Evolutionary conservation across 2,113 vertebrate genomes (phyloP), one percentile per base, ranked within the genome.

Genomic region (Struthidea cinerea): DNA sequence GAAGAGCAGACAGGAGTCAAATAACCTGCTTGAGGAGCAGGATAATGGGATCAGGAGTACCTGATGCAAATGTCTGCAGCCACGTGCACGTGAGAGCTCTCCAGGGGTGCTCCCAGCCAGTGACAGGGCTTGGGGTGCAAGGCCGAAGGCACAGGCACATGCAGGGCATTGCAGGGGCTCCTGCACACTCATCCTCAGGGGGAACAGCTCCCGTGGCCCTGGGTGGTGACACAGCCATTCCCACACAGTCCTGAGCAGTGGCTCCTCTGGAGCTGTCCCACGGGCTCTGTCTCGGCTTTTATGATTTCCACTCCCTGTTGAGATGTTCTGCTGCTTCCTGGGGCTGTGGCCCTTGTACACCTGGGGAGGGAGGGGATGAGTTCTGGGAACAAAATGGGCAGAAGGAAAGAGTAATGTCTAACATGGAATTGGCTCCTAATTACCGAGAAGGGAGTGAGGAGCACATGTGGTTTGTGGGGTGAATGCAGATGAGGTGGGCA

Each of bases 121-220:
- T 0, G 0, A 21, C 37, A 18, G 20, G 24, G 17, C 61, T 24
- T 59, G 53, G 32, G 33, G 22, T 8, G 7, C 0, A 2, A 59
- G 61, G 71, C 52, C 0, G 0, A 50, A 67, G 42, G 70, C 35
- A 30, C 13, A 14, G 65, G 39, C 22, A 4, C 0, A 0, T 17
- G 32, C 27, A 13, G 8, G 27, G 33, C 35, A 3, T 24, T 17
- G 6, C 44, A 4, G 8, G 23, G 9, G n/a, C 56, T 70, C 13
- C 18, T 30, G 20, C 73, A 5, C 50, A 0, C 42, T 52, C 21
- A 0, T 27, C 52, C 59, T 35, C 7, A 7, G 8, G 4, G 37
- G 33, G 32, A 37, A 5, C 11, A 3, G 50, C 56, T 35, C 8
- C 4, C 0, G 0, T 20, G 47, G 42, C 42, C 16, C 49, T 23